Evolutionary conservation across 2,113 vertebrate species (phyloP).

Genomic region (Maccullochella peelii): DNA sequence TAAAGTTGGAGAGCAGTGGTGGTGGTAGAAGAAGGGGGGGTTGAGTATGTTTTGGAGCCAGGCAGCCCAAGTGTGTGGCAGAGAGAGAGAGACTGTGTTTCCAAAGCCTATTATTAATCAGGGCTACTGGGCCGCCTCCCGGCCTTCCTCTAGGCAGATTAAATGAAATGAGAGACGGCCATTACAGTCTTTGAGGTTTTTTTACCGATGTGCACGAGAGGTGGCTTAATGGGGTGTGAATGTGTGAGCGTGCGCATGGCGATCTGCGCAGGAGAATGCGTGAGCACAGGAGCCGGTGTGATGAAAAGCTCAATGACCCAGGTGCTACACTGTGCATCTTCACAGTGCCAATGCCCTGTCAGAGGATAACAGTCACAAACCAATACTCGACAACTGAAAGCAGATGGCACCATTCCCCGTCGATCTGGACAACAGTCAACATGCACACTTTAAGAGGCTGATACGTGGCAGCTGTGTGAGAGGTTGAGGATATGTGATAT

Average conservation of each 20-base stretch:
- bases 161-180: constrained; percentile 84
- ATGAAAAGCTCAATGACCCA: constrained; percentile 61
- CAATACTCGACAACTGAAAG: constrained; percentile 26
- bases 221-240: constrained; percentile 69
- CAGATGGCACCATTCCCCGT: constrained; percentile 35
- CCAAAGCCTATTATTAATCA: constrained; percentile 84
- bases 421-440: constrained; percentile 53
- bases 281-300: constrained; percentile 20
- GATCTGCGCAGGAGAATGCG: constrained; percentile 26
- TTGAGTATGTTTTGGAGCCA: constrained; percentile 61
- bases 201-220: constrained; percentile 57
- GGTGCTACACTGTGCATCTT: constrained; percentile 38
- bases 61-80: constrained; percentile 70
- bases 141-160: constrained; percentile 83
- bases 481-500: constrained; percentile 52
- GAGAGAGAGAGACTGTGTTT: constrained; percentile 70
- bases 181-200: constrained; percentile 79
- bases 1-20: constrained; percentile 55
- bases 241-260: constrained; percentile 42
- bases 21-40: constrained; percentile 41
- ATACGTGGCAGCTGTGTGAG: constrained; percentile 56
- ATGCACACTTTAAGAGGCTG: constrained; percentile 39
- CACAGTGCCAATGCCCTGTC: constrained; percentile 25
- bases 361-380: constrained; percentile 19
- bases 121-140: constrained; percentile 76